These are phyloP conservation scores for Ips nitidus DNA, from an alignment of 1,140 invertebrate genomes.

Conservation along the genomic window DNA sequence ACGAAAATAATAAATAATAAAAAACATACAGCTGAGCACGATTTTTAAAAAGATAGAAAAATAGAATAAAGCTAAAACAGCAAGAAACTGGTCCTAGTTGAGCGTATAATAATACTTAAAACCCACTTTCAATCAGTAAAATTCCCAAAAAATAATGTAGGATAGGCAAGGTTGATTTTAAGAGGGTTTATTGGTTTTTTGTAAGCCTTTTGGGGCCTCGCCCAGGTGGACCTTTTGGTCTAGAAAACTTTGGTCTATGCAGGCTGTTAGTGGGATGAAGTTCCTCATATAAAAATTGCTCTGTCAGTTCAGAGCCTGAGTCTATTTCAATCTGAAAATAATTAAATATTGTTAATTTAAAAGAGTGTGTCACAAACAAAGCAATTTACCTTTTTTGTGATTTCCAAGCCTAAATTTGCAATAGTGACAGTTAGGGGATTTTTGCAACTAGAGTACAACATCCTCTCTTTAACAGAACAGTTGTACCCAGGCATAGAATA, in stretches of 20 bases:
- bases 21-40: conserved; percentile 15
- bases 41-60: conserved; percentile 16
- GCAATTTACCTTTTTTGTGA: conserved; percentile 76
- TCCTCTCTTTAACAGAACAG: conserved; percentile 93
- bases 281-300: conserved; percentile 88
- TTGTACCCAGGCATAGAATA: conserved; percentile 96
- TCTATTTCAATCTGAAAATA: conserved; percentile 86
- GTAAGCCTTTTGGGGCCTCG: conserved; percentile 89
- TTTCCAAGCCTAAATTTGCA: conserved; percentile 72
- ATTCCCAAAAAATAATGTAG: neutral
- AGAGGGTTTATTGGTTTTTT: conserved; percentile 56
- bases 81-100: conserved; percentile 26
- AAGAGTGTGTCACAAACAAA: neutral
- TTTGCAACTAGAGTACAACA: conserved; percentile 98
- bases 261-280: conserved; percentile 92
- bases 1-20: neutral
- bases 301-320: conserved; percentile 82
- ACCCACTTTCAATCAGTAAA: neutral
- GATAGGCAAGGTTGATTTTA: neutral
- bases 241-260: conserved; percentile 88
- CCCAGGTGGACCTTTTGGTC: conserved; percentile 91
- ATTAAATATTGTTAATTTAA: neutral
- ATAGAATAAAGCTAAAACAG: conserved; percentile 25
- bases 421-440: conserved; percentile 80
- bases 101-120: conserved; percentile 15